These are phyloP conservation scores for Motacilla alba DNA, from an alignment of 2,113 vertebrate genomes.

Conservation along the genomic window DNA sequence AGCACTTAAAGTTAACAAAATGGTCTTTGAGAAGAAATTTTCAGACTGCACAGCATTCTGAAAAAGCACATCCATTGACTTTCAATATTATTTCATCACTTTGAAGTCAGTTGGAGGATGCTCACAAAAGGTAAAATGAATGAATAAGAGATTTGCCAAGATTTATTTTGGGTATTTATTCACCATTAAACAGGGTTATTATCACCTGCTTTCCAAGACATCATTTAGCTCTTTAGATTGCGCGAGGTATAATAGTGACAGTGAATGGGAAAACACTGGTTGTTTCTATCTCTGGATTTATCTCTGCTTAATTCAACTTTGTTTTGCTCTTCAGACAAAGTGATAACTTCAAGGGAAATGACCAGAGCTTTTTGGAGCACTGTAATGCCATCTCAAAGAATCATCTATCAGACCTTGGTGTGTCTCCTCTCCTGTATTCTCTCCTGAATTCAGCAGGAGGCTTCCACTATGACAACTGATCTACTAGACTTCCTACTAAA, in stretches of 20 bases:
- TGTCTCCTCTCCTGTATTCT: slow-evolving; percentile 19
- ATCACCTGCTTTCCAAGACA: neutral
- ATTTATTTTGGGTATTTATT: neutral
- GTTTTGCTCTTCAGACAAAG: neutral
- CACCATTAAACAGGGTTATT: neutral
- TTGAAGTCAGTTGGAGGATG: neutral
- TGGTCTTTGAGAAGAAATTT: neutral
- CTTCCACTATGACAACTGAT: slow-evolving; percentile 61
- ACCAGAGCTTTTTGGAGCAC: neutral
- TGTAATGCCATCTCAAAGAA: slow-evolving; percentile 4
- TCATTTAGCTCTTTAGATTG: neutral
- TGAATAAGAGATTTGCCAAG: neutral
- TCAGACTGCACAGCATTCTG: neutral
- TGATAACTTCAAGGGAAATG: slow-evolving; percentile 33
- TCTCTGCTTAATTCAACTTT: neutral
- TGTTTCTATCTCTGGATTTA: neutral
- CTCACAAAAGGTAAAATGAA: neutral
- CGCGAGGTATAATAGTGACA: neutral
- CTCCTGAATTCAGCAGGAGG: slow-evolving; percentile 60
- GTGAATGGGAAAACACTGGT: neutral
- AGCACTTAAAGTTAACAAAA: neutral
- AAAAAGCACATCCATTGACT: neutral
- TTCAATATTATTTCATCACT: neutral
- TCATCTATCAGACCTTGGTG: neutral
- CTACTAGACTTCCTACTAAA: slow-evolving; percentile 58